These are phyloP conservation scores for Crotalus tigris DNA, from an alignment of 2,113 vertebrate species.

Conservation along the genomic window DNA sequence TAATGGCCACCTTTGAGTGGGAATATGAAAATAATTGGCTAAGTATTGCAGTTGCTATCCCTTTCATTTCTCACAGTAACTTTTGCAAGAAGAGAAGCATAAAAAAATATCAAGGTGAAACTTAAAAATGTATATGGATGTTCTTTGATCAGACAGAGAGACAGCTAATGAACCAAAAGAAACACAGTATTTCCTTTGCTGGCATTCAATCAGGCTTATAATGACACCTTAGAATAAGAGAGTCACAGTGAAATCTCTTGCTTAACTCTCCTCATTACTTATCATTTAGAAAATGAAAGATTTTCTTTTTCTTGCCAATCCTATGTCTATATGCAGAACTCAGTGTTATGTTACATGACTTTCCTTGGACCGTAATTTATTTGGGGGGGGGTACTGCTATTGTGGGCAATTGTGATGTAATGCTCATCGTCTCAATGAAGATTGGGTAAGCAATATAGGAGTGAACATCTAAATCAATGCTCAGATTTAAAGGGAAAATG, in stretches of 20 bases:
- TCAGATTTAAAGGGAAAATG: background rate
- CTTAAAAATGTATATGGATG: constrained; percentile 65
- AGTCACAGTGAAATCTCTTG: constrained; percentile 46
- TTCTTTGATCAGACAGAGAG: constrained; percentile 61
- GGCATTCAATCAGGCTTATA: constrained; percentile 63
- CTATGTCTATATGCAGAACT: constrained; percentile 39
- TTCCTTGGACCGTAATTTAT: background rate
- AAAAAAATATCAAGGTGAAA: constrained; percentile 61
- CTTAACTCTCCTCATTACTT: constrained; percentile 68
- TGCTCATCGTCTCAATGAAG: fast-evolving
- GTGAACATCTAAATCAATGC: background rate
- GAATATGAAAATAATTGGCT: constrained; percentile 36
- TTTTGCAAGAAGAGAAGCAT: constrained; percentile 42
- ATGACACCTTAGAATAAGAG: constrained; percentile 61
- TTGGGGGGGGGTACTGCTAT: background rate
- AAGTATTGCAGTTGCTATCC: background rate
- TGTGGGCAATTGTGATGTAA: background rate
- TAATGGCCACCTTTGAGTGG: constrained; percentile 22
- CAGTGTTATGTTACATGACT: constrained; percentile 16
- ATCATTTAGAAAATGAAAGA: constrained; percentile 61
- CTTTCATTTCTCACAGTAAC: constrained; percentile 40
- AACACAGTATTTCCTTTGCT: constrained; percentile 59
- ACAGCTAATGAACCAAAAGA: constrained; percentile 65
- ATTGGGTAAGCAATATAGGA: background rate
- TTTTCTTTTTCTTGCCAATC: constrained; percentile 48